phyloP scores from a whole-genome alignment of 2,797 vertebrate species.

The Syncerus caffer region DNA sequence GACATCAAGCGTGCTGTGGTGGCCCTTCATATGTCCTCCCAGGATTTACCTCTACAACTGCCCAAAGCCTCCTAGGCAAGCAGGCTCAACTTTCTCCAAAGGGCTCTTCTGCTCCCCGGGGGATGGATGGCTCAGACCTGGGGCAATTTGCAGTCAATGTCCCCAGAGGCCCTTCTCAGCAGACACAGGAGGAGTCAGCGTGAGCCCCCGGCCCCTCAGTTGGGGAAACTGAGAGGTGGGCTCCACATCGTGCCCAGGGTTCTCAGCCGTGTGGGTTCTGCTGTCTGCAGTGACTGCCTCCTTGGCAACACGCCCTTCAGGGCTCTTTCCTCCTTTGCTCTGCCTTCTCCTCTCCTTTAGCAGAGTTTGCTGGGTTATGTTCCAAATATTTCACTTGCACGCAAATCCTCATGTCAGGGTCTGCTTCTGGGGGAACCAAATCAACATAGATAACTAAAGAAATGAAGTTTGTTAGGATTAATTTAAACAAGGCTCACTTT shows the following conservation, averaged over 20 bases:
- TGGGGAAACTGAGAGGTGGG: neutral
- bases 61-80: neutral
- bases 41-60: neutral
- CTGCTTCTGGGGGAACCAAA: constrained; percentile 26
- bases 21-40: rapidly evolving
- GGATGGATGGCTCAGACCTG: neutral
- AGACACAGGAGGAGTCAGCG: neutral
- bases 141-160: neutral
- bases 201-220: rapidly evolving
- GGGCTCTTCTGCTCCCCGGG: neutral
- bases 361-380: neutral
- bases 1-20: rapidly evolving
- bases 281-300: neutral
- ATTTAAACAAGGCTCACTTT: neutral
- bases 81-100: neutral
- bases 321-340: neutral
- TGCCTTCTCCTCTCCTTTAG: neutral
- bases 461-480: neutral
- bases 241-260: rapidly evolving
- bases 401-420: neutral
- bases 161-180: neutral
- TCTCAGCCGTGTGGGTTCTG: neutral
- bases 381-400: neutral
- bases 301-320: neutral
- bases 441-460: neutral